Percentiles rank a stretch among this genome's conserved stretches.
phyloP scores from a whole-genome alignment of 2,888 invertebrate genomes.

The Caenorhabditis becei region DNA sequence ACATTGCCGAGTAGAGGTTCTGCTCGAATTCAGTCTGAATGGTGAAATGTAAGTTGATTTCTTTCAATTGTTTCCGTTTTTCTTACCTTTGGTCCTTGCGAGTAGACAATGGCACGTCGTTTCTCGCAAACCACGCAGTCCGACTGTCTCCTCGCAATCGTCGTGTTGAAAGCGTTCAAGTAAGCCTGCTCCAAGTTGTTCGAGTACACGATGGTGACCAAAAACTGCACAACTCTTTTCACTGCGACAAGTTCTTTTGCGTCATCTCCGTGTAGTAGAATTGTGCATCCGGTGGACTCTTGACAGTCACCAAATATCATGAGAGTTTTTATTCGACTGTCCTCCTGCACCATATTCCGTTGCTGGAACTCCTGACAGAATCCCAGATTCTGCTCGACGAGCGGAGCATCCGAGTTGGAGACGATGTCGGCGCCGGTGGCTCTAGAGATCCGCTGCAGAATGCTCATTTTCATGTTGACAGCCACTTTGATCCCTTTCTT shows the following conservation, averaged over 20 bases:
- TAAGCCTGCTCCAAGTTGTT: conserved; percentile 94
- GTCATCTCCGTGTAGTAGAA: conserved; percentile 89
- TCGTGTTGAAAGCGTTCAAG: conserved; percentile 82
- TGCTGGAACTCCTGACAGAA: conserved; percentile 77
- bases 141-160: conserved; percentile 66
- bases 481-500: conserved; percentile 76
- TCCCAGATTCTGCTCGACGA: conserved; percentile 83
- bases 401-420: conserved; percentile 78
- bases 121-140: conserved; percentile 69
- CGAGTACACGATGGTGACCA: conserved; percentile 90
- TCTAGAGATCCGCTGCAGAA: conserved; percentile 89
- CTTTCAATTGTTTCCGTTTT: background rate
- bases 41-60: background rate
- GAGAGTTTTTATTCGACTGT: conserved; percentile 87
- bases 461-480: conserved; percentile 80
- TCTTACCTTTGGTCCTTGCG: conserved; percentile 60
- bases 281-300: conserved; percentile 90
- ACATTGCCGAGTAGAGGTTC: conserved; percentile 70
- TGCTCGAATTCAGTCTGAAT: conserved; percentile 67
- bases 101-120: conserved; percentile 66
- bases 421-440: conserved; percentile 91
- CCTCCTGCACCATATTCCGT: conserved; percentile 70
- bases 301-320: conserved; percentile 88
- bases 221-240: conserved; percentile 83
- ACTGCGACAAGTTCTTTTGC: conserved; percentile 81